Conservation (phyloP, 2,888 invertebrate species). For the Synanthedon andrenaeformis region DNA sequence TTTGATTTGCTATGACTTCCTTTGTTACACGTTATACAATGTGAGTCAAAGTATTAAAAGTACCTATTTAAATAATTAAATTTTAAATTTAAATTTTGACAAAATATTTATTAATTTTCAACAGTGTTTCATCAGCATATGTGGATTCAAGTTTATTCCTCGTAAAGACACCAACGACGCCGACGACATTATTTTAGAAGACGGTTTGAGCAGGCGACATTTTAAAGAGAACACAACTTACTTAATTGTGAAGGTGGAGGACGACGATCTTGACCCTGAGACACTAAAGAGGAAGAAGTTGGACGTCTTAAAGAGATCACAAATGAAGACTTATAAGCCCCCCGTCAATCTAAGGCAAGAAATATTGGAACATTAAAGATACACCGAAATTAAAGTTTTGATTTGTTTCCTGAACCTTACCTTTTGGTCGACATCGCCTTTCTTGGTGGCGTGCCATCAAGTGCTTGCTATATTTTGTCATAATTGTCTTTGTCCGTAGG, state of each 20-base stretch:
- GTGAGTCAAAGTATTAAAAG: too few species aligned
- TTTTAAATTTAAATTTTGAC: too few species aligned
- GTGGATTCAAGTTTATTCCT: constrained; percentile 45
- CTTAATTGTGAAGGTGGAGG: constrained; percentile 45
- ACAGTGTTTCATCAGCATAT: constrained; percentile 31
- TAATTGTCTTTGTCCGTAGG: constrained; percentile 17
- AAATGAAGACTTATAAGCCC: constrained; percentile 31
- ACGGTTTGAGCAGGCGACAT: constrained; percentile 33
- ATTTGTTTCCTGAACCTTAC: too few species aligned
- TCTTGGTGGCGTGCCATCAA: too few species aligned
- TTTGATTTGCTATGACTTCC: too few species aligned
- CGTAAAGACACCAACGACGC: constrained; percentile 14
- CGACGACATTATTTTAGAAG: constrained; percentile 15
- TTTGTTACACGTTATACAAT: too few species aligned
- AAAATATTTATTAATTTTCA: not conserved
- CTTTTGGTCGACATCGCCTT: too few species aligned
- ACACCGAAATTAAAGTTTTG: not conserved
- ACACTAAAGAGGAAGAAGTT: constrained; percentile 24
- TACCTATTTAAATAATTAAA: too few species aligned
- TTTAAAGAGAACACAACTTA: constrained; percentile 44
- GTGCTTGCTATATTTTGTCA: too few species aligned
- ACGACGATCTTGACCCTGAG: constrained; percentile 22
- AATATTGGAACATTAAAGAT: not conserved
- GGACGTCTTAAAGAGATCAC: constrained; percentile 26
- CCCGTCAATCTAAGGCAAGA: constrained; percentile 45